Conservation (phyloP, 2,888 invertebrate species). For the Melitaea athalia region DNA sequence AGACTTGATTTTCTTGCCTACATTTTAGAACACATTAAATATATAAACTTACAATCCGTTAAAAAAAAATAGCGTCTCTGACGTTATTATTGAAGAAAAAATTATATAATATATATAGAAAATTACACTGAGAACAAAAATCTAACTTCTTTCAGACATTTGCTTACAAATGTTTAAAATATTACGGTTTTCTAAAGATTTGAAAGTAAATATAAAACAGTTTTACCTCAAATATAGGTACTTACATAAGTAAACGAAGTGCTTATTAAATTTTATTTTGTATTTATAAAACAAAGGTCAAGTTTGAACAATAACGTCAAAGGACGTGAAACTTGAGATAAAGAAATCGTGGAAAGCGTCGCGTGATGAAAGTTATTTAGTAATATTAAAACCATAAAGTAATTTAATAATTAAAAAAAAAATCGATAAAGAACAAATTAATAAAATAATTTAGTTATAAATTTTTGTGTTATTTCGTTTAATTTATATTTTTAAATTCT, state of each 20-base stretch:
- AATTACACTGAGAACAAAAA: too few species aligned
- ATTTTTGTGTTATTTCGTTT: not conserved
- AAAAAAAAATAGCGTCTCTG: too few species aligned
- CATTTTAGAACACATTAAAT: too few species aligned
- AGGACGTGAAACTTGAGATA: slow-evolving; percentile 33
- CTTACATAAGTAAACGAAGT: slow-evolving; percentile 7
- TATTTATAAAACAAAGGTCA: slow-evolving; percentile 33
- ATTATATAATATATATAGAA: too few species aligned
- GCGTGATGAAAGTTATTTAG: slow-evolving; percentile 22
- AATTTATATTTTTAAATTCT: not conserved
- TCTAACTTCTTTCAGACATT: too few species aligned
- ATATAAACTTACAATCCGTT: too few species aligned
- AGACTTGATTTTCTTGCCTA: too few species aligned
- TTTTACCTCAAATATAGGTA: not conserved
- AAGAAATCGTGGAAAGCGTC: slow-evolving; percentile 26
- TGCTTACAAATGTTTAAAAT: too few species aligned
- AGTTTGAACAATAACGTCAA: slow-evolving; percentile 25
- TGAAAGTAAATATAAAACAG: not conserved
- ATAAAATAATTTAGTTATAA: not conserved
- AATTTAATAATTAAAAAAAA: not conserved
- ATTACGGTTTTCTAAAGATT: too few species aligned
- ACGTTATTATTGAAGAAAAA: too few species aligned
- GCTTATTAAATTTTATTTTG: slow-evolving; percentile 19
- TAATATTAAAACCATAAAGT: slow-evolving; percentile 8
- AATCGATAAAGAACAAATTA: slow-evolving; percentile 5